Evolutionary conservation across 2,888 invertebrate genomes (phyloP), one percentile per base, ranked within the genome.

Genomic region (Siphlonurus alternatus): DNA sequence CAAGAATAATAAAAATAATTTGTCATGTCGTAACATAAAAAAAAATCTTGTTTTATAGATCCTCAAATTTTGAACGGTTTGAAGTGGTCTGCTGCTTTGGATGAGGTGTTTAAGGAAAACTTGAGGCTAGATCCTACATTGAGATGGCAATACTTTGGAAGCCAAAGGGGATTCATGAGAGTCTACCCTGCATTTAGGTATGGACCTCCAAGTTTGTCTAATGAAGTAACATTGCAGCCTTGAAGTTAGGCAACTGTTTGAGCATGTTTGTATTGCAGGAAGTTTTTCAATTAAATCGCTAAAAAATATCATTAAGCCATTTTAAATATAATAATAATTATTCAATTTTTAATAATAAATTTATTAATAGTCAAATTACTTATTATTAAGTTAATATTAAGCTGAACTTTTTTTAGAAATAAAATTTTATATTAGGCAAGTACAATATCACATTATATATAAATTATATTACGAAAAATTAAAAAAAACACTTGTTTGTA

Each of bases 61-160:
- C 71, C 73, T 24, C 73, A 76, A 65, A 77, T 78, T 61, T 69
- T 78, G 65, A 78, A 78, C 71, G 77, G 76, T 15, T 66, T 79
- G 62, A 70, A 72, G 63, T 79, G 78, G 79, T 74, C 78, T 1
- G 68, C 71, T 10, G 69, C 67, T 2, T 69, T 78, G 60, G 78
- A 79, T 69, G 69, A 70, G 5, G 70, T 74, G 5, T 79, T 78
- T 68, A 70, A 68, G 61, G 69, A 70, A 59, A 78, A 78, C 69
- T 69, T 68, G 22, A 69, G 72, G 22, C 69, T 71, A 18, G 74
- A 77, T 69, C 71, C 72, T 1, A 71, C 73, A n/a, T 71, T 79
- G 2, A 67, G 75, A 61, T 78, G 78, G 78, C 79, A 79, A 70
- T 78, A 76, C 69, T 78, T 79, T 70, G 78, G 77, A 20, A 76